Conservation (phyloP, 1,140 invertebrate genomes). For the Aphaenogaster rudis region DNA sequence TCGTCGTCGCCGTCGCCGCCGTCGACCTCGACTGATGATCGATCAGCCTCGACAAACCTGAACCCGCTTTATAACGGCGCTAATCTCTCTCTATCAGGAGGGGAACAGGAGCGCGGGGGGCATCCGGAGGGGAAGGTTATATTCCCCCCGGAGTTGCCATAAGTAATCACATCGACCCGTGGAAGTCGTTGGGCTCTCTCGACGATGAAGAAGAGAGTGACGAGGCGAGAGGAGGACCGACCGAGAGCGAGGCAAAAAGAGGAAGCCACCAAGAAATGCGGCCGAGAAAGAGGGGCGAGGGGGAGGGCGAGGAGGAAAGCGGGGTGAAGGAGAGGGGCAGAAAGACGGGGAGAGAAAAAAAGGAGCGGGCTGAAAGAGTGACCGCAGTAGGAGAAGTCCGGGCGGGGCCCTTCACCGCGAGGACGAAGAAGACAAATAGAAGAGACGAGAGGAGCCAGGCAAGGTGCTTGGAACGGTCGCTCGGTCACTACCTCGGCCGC, state of each 20-base stretch:
- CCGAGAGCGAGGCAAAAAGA: conserved; percentile 68
- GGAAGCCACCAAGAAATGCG: conserved; percentile 69
- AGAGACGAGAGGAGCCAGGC: conserved; percentile 36
- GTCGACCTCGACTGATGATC: conserved; percentile 65
- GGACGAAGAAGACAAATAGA: conserved; percentile 66
- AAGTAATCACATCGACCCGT: conserved; percentile 73
- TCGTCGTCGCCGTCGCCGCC: conserved; percentile 47
- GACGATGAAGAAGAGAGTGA: conserved; percentile 70
- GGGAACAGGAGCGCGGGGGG: conserved; percentile 44
- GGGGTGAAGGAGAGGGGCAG: conserved; percentile 5
- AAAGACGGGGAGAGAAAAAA: conserved; percentile 37
- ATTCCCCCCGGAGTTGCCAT: conserved; percentile 60
- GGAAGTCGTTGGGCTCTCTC: conserved; percentile 67
- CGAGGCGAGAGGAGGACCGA: conserved; percentile 70
- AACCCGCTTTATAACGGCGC: conserved; percentile 68
- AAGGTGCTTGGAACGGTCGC: conserved; percentile 64
- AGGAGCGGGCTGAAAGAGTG: conserved; percentile 61
- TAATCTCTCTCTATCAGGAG: conserved; percentile 73
- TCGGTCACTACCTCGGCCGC: conserved; percentile 33
- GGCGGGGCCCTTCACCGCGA: conserved; percentile 68
- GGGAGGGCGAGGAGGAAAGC: neutral
- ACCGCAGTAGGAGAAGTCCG: conserved; percentile 59
- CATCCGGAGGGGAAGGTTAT: conserved; percentile 43
- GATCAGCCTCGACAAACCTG: conserved; percentile 73
- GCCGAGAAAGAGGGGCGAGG: conserved; percentile 42